A percentile compares a stretch with the other conserved stretches of the same genome.
These are phyloP conservation scores for Diachrysia chrysitis DNA, from an alignment of 2,888 invertebrate genomes.

Conservation along the genomic window DNA sequence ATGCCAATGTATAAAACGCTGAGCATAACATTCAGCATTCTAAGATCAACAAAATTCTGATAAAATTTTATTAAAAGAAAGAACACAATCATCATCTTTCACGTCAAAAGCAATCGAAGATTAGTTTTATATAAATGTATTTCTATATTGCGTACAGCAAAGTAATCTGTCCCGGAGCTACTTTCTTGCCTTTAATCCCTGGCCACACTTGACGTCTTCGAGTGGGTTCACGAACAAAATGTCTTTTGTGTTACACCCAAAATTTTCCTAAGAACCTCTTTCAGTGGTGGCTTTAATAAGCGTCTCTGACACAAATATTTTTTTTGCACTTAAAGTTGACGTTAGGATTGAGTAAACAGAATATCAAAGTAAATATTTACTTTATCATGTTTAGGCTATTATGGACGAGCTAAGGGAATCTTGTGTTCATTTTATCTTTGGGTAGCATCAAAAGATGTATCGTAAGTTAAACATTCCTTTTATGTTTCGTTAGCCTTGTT, in stretches of 20 bases:
- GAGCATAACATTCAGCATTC: no score
- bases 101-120: conserved; percentile 5
- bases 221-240: conserved; percentile 62
- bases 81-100: not conserved
- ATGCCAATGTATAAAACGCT: no score
- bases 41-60: not conserved
- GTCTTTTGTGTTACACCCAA: conserved; percentile 62
- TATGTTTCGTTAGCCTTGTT: not conserved
- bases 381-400: conserved; percentile 18
- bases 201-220: conserved; percentile 56
- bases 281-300: conserved; percentile 55
- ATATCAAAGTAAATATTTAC: conserved; percentile 43
- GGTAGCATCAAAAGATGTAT: conserved; percentile 7
- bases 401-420: conserved; percentile 2
- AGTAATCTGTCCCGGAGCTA: conserved; percentile 41
- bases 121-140: conserved; percentile 22
- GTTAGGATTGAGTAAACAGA: conserved; percentile 46
- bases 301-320: conserved; percentile 44
- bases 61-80: not conserved
- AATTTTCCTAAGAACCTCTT: conserved; percentile 52
- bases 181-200: conserved; percentile 54
- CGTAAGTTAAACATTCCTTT: conserved; percentile 8
- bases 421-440: conserved; percentile 11
- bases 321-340: conserved; percentile 38
- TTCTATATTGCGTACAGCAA: conserved; percentile 37